phyloP scores from a whole-genome alignment of 2,888 invertebrate species.

The Zhuqinia jingwanae region DNA sequence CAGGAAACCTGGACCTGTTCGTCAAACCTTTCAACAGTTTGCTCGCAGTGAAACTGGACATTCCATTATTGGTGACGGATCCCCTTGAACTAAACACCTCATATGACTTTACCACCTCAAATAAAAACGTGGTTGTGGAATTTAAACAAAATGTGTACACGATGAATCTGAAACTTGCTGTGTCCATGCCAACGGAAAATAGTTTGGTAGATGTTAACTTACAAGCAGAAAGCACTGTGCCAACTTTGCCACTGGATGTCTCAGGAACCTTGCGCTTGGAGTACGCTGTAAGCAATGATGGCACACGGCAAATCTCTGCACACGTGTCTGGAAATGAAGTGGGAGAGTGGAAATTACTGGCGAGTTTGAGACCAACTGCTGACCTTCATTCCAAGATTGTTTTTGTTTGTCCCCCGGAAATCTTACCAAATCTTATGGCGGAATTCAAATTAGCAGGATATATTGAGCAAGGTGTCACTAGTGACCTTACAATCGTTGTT shows the following conservation, averaged over 20 bases:
- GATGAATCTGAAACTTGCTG: conserved; percentile 69
- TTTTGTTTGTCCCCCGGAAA: conserved; percentile 64
- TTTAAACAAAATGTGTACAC: conserved; percentile 74
- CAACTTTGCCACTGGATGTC: conserved; percentile 70
- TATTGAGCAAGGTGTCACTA: conserved; percentile 65
- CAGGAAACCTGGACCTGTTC: conserved; percentile 47
- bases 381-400: conserved; percentile 71
- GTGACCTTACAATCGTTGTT: conserved; percentile 60
- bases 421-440: conserved; percentile 39
- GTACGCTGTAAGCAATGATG: conserved; percentile 73
- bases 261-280: conserved; percentile 74
- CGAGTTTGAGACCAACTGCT: conserved; percentile 62
- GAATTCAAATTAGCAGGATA: conserved; percentile 70
- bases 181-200: conserved; percentile 68
- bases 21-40: conserved; percentile 67
- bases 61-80: conserved; percentile 71
- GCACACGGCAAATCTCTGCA: conserved; percentile 71
- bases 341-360: conserved; percentile 76
- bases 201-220: conserved; percentile 74
- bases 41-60: conserved; percentile 67
- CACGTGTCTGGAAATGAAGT: conserved; percentile 69
- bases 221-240: conserved; percentile 76
- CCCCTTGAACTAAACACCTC: conserved; percentile 68
- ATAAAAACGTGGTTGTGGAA: conserved; percentile 63
- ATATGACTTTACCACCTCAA: conserved; percentile 69